A percentile compares a stretch with the other conserved stretches of the same genome.
Conservation (phyloP, 2,797 vertebrate genomes). For the Gouania willdenowi region DNA sequence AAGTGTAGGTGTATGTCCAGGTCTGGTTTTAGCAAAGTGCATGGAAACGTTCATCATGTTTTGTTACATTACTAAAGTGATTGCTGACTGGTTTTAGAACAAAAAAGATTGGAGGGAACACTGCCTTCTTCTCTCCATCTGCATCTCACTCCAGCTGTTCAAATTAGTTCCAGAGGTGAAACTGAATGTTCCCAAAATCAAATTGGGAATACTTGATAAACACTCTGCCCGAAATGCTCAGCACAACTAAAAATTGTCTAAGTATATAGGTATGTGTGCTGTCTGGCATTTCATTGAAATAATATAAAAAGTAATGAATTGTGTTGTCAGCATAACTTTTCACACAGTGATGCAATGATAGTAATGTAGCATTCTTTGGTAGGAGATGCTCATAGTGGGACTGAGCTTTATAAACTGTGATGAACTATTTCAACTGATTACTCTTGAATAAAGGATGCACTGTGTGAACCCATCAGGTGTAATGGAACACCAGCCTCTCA, state of each 20-base stretch:
- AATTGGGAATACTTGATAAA: conserved; percentile 51
- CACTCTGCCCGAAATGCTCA: conserved; percentile 5
- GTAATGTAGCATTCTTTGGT: too few relatives aligned
- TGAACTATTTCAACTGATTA: conserved; percentile 62
- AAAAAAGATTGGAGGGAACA: too few relatives aligned
- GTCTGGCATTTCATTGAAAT: conserved; percentile 3
- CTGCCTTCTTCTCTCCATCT: conserved; percentile 16
- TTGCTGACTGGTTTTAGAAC: too few relatives aligned
- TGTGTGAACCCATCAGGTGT: conserved; percentile 60
- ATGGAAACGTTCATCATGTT: too few relatives aligned
- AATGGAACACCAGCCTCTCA: conserved; percentile 45
- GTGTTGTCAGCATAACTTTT: too few relatives aligned
- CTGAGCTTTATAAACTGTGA: too few relatives aligned
- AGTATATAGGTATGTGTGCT: not conserved
- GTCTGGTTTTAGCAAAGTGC: too few relatives aligned
- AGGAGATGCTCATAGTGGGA: too few relatives aligned
- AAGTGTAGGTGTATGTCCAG: too few relatives aligned
- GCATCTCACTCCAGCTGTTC: conserved; percentile 63
- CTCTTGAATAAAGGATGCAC: conserved; percentile 62
- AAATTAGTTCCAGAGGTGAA: conserved; percentile 69
- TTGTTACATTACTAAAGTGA: too few relatives aligned
- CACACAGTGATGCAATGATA: too few relatives aligned
- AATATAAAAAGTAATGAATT: not conserved
- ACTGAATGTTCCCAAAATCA: conserved; percentile 61
- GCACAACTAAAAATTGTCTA: not conserved